phyloP scores from a whole-genome alignment of 2,113 vertebrate genomes.

The Acinonyx jubatus region DNA sequence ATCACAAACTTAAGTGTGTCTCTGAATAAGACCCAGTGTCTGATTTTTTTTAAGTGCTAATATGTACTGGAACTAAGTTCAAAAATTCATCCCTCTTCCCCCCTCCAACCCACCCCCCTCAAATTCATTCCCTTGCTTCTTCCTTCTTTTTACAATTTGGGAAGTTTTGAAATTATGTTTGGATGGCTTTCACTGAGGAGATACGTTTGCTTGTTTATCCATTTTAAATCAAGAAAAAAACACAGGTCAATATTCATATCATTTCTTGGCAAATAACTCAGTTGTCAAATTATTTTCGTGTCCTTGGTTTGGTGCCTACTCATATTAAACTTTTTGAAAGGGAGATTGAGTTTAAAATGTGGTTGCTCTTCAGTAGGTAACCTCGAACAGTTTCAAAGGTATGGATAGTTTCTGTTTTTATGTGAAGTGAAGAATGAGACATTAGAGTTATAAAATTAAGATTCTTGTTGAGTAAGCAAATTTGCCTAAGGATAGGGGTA shows the following conservation, averaged over 20 bases:
- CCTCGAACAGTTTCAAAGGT: conserved; percentile 27
- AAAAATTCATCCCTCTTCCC: not conserved
- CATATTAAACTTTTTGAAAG: conserved; percentile 41
- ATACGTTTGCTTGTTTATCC: conserved; percentile 44
- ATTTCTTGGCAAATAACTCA: conserved; percentile 45
- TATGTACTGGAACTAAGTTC: conserved; percentile 50
- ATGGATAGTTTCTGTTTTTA: conserved; percentile 39
- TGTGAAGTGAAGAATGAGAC: not conserved
- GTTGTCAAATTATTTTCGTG: conserved; percentile 59
- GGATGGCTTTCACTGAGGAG: conserved; percentile 38
- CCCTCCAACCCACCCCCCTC: too few relatives aligned
- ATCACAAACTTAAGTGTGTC: conserved; percentile 49
- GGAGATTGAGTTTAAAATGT: conserved; percentile 40
- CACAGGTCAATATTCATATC: conserved; percentile 19
- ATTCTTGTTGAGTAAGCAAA: conserved; percentile 9
- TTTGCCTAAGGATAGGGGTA: not conserved
- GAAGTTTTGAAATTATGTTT: conserved; percentile 37
- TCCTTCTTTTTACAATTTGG: conserved; percentile 28
- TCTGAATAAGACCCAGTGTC: conserved; percentile 36
- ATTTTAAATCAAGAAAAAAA: conserved; percentile 39
- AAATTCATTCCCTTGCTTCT: not conserved
- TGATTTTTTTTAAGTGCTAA: conserved; percentile 39
- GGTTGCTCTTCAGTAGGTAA: not conserved
- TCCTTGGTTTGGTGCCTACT: conserved; percentile 13
- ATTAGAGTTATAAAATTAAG: conserved; percentile 34